phyloP scores from a whole-genome alignment of 1,140 invertebrate species.

The Zaprionus ornatus region DNA sequence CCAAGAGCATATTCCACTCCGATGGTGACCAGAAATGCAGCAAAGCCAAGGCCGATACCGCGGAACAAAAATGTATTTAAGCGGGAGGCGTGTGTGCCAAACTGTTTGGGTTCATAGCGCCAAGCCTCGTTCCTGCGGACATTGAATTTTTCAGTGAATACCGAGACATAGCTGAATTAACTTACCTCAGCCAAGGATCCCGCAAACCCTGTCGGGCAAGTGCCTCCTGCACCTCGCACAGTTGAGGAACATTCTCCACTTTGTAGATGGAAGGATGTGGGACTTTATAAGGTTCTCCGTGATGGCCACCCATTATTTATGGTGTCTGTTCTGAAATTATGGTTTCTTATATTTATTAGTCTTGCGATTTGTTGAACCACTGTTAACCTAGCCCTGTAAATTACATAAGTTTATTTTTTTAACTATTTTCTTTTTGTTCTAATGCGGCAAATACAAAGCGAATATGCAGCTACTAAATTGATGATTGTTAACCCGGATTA shows the following conservation, averaged over 20 bases:
- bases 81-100: constrained; percentile 83
- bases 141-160: background rate
- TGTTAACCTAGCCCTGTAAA: constrained; percentile 55
- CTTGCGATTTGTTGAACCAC: constrained; percentile 1
- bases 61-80: constrained; percentile 83
- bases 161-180: background rate
- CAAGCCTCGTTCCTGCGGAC: constrained; percentile 89
- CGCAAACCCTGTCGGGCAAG: constrained; percentile 88
- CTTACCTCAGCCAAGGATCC: constrained; percentile 91
- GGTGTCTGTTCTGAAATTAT: constrained; percentile 19
- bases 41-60: constrained; percentile 87
- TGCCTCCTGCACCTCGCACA: constrained; percentile 86
- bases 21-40: constrained; percentile 86
- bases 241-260: constrained; percentile 88
- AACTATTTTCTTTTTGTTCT: background rate
- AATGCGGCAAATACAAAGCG: background rate
- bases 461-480: background rate
- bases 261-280: constrained; percentile 90
- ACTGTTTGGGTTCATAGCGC: constrained; percentile 86
- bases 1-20: constrained; percentile 85
- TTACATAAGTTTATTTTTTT: constrained; percentile 67
- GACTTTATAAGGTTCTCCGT: constrained; percentile 85
- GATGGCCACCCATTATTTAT: constrained; percentile 85
- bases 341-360: background rate
- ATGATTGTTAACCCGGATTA: background rate